Conservation (phyloP, 2,888 invertebrate species). For the Drosophila suboccidentalis region DNA sequence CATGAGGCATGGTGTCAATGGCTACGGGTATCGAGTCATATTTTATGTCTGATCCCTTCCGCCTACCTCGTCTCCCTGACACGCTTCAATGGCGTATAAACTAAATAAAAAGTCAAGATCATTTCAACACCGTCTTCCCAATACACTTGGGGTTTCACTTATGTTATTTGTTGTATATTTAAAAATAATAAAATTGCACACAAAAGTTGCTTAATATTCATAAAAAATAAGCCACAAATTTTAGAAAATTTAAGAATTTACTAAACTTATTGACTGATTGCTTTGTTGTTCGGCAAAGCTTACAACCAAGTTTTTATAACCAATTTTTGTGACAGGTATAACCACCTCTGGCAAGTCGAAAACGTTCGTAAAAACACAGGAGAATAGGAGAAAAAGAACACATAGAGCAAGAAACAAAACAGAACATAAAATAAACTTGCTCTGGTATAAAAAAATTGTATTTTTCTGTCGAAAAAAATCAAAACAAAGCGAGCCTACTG, state of each 20-base stretch:
- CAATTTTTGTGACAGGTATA: slow-evolving; percentile 43
- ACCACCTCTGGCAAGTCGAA: slow-evolving; percentile 31
- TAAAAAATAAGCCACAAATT: not conserved
- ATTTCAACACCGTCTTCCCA: not conserved
- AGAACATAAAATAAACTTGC: slow-evolving; percentile 63
- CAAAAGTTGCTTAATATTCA: not conserved
- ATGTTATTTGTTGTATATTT: not conserved
- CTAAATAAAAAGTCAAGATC: slow-evolving; percentile 4
- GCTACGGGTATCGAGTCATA: slow-evolving; percentile 1
- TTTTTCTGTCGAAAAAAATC: slow-evolving; percentile 44
- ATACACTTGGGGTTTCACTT: slow-evolving; percentile 6
- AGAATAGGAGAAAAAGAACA: slow-evolving; percentile 23
- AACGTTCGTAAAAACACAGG: slow-evolving; percentile 62
- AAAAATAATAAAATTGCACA: not conserved
- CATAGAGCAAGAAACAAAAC: slow-evolving; percentile 46
- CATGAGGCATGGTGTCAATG: slow-evolving; percentile 15
- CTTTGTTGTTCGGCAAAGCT: slow-evolving; percentile 2
- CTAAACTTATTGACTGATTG: slow-evolving; percentile 22
- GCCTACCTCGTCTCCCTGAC: slow-evolving; percentile 10
- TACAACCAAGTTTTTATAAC: slow-evolving; percentile 32
- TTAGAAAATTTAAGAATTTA: slow-evolving; percentile 1
- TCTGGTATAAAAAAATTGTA: slow-evolving; percentile 47
- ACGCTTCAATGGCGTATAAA: slow-evolving; percentile 46
- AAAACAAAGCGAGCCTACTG: slow-evolving; percentile 41
- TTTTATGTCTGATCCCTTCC: slow-evolving; percentile 8